A percentile compares a stretch with the other conserved stretches of the same genome.
phyloP scores from a whole-genome alignment of 2,888 invertebrate species.

The Pomacea canaliculata region DNA sequence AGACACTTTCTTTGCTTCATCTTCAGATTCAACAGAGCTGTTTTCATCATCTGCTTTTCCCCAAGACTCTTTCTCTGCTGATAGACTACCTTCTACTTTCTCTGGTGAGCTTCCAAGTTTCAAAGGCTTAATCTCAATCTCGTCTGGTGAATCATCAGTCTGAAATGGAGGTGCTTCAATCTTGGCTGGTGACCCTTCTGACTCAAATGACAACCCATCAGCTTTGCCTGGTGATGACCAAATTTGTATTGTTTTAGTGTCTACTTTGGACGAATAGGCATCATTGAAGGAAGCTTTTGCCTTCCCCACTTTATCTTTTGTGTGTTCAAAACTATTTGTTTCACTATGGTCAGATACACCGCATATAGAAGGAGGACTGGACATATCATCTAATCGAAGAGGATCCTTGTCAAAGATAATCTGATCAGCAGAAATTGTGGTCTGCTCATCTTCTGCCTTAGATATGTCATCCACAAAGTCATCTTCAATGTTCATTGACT shows the following conservation, averaged over 20 bases:
- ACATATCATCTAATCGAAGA: constrained; percentile 10
- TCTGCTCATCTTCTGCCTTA: constrained; percentile 9
- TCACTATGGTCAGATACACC: background rate
- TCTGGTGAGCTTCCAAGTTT: constrained; percentile 10
- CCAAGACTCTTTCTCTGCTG: constrained; percentile 1
- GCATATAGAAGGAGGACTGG: background rate
- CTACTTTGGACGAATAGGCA: background rate
- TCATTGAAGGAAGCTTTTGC: background rate
- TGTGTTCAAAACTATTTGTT: background rate
- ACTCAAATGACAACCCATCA: constrained; percentile 10
- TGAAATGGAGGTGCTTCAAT: constrained; percentile 26
- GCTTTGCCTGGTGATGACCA: constrained; percentile 19
- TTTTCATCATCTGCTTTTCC: background rate
- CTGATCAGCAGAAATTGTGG: background rate
- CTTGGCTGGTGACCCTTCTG: constrained; percentile 14
- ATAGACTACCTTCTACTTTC: background rate
- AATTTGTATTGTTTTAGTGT: constrained; percentile 5
- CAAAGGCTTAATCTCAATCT: constrained; percentile 13
- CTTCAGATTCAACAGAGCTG: background rate
- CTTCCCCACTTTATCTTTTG: background rate
- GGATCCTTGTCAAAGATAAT: constrained; percentile 24
- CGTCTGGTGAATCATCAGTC: constrained; percentile 22
- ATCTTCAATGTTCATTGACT: background rate
- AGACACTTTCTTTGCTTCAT: constrained; percentile 9
- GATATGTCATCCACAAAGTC: background rate